Evolutionary conservation across 2,888 invertebrate species (phyloP).

Genomic region (Nomada ferruginata): DNA sequence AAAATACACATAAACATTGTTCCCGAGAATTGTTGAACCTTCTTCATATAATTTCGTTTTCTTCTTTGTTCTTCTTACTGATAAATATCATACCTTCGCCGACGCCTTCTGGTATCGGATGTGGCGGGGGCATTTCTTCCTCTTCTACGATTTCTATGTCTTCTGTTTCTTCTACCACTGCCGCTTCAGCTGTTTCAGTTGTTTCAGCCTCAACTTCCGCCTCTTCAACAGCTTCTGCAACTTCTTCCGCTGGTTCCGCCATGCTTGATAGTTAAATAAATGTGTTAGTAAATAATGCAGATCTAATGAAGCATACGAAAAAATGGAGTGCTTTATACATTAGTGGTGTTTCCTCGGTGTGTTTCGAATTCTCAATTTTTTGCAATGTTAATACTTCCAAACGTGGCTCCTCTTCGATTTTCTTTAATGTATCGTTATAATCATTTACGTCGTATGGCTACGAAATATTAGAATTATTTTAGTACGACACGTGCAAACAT

Average conservation of each 20-base stretch:
- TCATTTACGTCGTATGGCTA: slow-evolving; percentile 9
- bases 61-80: not conserved
- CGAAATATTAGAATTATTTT: not conserved
- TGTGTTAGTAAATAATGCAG: not conserved
- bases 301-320: not conserved
- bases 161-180: not conserved
- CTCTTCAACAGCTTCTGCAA: slow-evolving; percentile 10
- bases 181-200: not conserved
- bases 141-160: not conserved
- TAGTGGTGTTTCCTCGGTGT: not conserved
- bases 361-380: not conserved
- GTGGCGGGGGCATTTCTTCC: slow-evolving; percentile 64
- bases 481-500: not conserved
- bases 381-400: not conserved
- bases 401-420: not conserved
- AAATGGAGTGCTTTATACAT: slow-evolving; percentile 33
- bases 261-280: slow-evolving; percentile 43
- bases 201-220: not conserved
- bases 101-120: slow-evolving; percentile 31
- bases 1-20: not conserved
- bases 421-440: slow-evolving; percentile 8
- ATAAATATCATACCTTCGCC: slow-evolving; percentile 43
- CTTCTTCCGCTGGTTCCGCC: slow-evolving; percentile 41
- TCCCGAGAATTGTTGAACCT: not conserved
- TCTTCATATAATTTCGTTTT: not conserved